These are phyloP conservation scores for Salvelinus alpinus DNA, from an alignment of 2,113 vertebrate species.

Conservation along the genomic window DNA sequence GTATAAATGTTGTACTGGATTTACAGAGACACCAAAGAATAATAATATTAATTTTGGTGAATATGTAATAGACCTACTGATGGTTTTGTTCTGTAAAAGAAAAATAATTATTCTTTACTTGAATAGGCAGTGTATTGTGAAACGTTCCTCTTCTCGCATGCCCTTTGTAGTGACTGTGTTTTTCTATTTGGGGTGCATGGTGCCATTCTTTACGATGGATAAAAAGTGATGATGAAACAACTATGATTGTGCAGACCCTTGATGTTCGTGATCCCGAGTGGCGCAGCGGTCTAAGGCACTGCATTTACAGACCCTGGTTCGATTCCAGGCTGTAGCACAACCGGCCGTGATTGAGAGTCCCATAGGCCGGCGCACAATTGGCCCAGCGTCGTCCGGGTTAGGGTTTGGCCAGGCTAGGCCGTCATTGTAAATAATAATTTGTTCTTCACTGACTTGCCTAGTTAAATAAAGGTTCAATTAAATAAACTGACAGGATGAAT, in stretches of 20 bases:
- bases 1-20: constrained; percentile 78
- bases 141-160: constrained; percentile 86
- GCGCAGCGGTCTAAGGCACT: too few species aligned
- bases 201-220: constrained; percentile 76
- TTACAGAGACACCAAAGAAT: constrained; percentile 98
- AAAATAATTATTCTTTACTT: constrained; percentile 84
- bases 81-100: constrained; percentile 82
- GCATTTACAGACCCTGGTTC: too few species aligned
- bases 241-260: constrained; percentile 68
- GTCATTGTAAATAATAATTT: too few species aligned
- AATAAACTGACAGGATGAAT: constrained; percentile 57
- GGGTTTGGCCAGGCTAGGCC: too few species aligned
- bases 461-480: too few species aligned
- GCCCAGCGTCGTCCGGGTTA: too few species aligned
- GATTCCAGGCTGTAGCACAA: too few species aligned
- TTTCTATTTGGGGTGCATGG: constrained; percentile 88
- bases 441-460: too few species aligned
- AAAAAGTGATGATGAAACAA: constrained; percentile 57
- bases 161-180: constrained; percentile 74
- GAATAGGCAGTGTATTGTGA: constrained; percentile 92
- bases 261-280: constrained; percentile 63
- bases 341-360: too few species aligned
- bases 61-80: constrained; percentile 72
- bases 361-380: too few species aligned
- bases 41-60: constrained; percentile 91